These are phyloP conservation scores for Frankliniella intonsa DNA, from an alignment of 2,888 invertebrate genomes.

Conservation along the genomic window DNA sequence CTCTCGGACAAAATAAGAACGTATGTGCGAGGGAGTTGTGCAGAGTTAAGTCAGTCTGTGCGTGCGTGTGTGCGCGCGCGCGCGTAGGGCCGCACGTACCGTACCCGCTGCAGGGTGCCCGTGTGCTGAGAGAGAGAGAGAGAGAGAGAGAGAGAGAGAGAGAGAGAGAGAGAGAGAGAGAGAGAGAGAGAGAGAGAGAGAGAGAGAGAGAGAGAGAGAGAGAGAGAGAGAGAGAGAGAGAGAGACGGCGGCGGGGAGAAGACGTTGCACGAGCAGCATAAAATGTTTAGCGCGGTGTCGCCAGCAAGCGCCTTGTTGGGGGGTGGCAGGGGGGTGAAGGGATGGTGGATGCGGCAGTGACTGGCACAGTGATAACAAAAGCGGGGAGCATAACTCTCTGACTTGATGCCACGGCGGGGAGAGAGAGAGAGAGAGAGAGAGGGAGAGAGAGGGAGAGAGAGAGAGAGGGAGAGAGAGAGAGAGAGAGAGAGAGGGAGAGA, in stretches of 20 bases:
- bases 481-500: too few relatives aligned
- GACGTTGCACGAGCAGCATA: not conserved
- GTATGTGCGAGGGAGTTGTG: too few relatives aligned
- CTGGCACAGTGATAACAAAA: conserved; percentile 13
- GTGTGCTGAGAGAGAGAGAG: not conserved
- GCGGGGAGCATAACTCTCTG: conserved; percentile 6
- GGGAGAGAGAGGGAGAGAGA: too few relatives aligned
- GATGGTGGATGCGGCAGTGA: not conserved
- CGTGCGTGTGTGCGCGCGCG: too few relatives aligned
- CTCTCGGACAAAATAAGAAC: too few relatives aligned
- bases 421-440: not conserved
- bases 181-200: not conserved
- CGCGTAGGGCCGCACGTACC: too few relatives aligned
- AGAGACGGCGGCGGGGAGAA: too few relatives aligned
- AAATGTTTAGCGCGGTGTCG: conserved; percentile 2
- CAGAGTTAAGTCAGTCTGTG: too few relatives aligned
- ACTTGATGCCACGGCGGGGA: not conserved
- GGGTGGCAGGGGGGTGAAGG: too few relatives aligned
- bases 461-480: too few relatives aligned
- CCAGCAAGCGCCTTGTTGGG: not conserved
- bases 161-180: not conserved
- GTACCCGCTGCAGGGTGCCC: too few relatives aligned
- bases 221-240: too few relatives aligned
- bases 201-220: not conserved
- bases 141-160: not conserved